Evolutionary conservation across 2,113 vertebrate genomes (phyloP).

Genomic region (Phoenicopterus ruber): DNA sequence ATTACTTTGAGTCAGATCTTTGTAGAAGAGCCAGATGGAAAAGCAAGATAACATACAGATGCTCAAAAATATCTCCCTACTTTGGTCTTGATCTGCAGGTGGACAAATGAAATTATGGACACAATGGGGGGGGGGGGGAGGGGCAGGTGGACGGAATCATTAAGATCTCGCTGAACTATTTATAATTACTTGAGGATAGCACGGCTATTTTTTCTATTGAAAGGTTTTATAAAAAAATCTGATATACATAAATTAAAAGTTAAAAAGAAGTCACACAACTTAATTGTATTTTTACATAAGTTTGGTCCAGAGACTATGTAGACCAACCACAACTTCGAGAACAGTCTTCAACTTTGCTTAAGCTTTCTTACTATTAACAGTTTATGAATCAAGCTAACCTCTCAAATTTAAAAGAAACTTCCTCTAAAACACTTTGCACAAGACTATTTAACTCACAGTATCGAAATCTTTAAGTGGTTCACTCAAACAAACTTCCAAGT

Average conservation of each 20-base stretch:
- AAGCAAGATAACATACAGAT: neutral
- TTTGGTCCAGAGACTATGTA: neutral
- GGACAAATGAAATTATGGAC: neutral
- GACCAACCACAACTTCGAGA: conserved; percentile 18
- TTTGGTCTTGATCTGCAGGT: neutral
- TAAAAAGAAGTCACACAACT: conserved; percentile 19
- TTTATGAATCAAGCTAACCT: neutral
- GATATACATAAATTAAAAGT: conserved; percentile 54
- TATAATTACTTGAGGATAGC: neutral
- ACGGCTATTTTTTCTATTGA: neutral
- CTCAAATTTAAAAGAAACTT: neutral
- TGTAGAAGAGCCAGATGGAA: neutral
- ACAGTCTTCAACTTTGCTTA: neutral
- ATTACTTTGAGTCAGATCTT: neutral
- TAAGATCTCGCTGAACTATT: neutral
- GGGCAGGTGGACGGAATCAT: neutral
- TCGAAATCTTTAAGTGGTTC: conserved; percentile 67
- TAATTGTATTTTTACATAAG: neutral
- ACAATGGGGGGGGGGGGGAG: neutral
- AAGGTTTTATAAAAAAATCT: conserved; percentile 26
- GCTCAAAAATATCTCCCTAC: neutral
- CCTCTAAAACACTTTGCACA: neutral
- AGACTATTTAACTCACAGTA: conserved; percentile 55
- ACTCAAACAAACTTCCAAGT: conserved; percentile 73
- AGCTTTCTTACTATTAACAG: neutral